phyloP scores from a whole-genome alignment of 2,888 invertebrate species.

The Tiphia femorata region DNA sequence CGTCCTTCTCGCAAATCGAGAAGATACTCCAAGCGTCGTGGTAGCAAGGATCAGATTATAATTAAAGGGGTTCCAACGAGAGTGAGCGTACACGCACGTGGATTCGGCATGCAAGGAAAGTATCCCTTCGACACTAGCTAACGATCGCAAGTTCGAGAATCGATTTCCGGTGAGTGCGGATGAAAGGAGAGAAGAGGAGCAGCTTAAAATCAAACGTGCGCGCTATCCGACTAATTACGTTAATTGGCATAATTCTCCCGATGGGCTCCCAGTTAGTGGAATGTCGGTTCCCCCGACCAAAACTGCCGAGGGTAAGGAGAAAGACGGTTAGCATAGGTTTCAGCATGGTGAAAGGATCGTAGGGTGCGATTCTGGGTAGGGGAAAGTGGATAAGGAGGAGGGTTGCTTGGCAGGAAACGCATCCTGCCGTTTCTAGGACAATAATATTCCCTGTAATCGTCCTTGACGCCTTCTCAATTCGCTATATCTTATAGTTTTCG shows the following conservation, averaged over 20 bases:
- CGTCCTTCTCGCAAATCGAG: too few species aligned
- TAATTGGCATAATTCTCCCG: slow-evolving; percentile 59
- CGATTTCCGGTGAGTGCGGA: too few species aligned
- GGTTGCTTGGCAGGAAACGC: background rate
- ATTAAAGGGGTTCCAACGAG: slow-evolving; percentile 21
- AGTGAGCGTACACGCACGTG: too few species aligned
- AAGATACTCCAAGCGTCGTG: too few species aligned
- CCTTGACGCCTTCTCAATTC: too few species aligned
- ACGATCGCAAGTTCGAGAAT: too few species aligned
- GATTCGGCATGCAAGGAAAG: too few species aligned
- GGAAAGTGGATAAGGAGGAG: slow-evolving; percentile 5
- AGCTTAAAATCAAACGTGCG: slow-evolving; percentile 47
- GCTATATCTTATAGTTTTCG: too few species aligned
- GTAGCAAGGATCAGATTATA: too few species aligned
- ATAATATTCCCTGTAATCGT: too few species aligned
- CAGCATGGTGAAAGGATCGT: background rate
- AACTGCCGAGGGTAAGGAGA: slow-evolving; percentile 16
- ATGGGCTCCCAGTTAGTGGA: slow-evolving; percentile 44
- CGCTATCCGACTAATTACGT: slow-evolving; percentile 51
- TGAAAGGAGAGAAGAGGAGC: slow-evolving; percentile 33
- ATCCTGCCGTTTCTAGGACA: too few species aligned
- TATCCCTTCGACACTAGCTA: too few species aligned
- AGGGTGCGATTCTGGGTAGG: background rate
- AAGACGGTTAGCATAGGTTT: background rate
- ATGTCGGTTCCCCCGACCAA: slow-evolving; percentile 26